Evolutionary conservation across 2,888 invertebrate species (phyloP), one percentile per base, ranked within the genome.

Genomic region (Deilephila porcellus): DNA sequence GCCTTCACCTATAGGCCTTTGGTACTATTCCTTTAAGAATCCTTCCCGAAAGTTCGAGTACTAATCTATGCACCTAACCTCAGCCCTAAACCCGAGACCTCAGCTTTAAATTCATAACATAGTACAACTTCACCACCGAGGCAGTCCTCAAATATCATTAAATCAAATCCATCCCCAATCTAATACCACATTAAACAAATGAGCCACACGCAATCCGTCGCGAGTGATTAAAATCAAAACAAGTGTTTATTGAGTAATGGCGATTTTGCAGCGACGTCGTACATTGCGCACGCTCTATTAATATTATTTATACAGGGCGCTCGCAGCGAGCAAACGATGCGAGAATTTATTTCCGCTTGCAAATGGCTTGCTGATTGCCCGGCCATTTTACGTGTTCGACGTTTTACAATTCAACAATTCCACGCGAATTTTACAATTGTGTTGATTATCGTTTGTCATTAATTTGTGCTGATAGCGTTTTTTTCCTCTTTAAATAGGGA

Each of bases 311-410:
- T 73, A 72, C 76, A 75, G 73, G 75, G 78, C 56, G 75, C 72
- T 76, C 79, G 60, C 5, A 25, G 25, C 25, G 56, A 67, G 67
- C 67, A 67, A 67, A 67, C 67, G 78, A 82, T 78, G 79, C 80
- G 83, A 77, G 79, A 83, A 87, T 87, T 84, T 83, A 88, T 88
- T 86, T 88, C 87, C 86, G 83, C 29, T 72, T 75, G 74, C 82
- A 83, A 88, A 84, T 82, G 80, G 78, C 76, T 70, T 67, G 73
- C 76, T 86, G 86, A 88, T 86, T 86, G 85, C 82, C 76, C 72
- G 74, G 70, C 74, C 79, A 79, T 77, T 81, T 81, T 74, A 80
- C 75, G 72, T 74, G 63, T 72, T 74, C 76, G 78, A 75, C 76
- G 77, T 76, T 79, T 79, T 73, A 76, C 64, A 45, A 75, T 79